A percentile compares a stretch with the other conserved stretches of the same genome.
Conservation (phyloP, 2,797 vertebrate genomes). For the Poecilia gillii region DNA sequence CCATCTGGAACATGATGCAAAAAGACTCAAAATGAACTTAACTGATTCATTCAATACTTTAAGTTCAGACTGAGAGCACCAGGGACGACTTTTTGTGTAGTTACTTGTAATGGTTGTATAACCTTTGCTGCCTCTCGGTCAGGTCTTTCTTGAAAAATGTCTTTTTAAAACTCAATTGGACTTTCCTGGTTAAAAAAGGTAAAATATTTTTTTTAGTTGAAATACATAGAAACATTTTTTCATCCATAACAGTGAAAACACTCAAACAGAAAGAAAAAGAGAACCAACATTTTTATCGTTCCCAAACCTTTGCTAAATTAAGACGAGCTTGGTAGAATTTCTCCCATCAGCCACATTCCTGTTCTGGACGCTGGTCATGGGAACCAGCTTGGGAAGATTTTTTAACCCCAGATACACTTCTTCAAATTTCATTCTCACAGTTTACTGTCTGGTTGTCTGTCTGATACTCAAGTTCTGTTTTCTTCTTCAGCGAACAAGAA, state of each 20-base stretch:
- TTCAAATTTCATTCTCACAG: not conserved
- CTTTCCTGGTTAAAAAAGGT: too few species aligned
- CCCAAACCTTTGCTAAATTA: conserved; percentile 38
- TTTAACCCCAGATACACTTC: conserved; percentile 3
- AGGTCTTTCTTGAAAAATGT: too few species aligned
- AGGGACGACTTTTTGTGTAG: too few species aligned
- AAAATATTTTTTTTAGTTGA: not conserved
- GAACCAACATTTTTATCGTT: conserved; percentile 28
- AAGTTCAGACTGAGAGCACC: too few species aligned
- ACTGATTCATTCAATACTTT: too few species aligned
- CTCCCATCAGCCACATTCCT: conserved; percentile 26
- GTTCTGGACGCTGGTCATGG: conserved; percentile 35
- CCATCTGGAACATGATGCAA: too few species aligned
- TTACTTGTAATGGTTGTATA: too few species aligned
- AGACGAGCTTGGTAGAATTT: conserved; percentile 33
- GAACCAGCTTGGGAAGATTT: conserved; percentile 42
- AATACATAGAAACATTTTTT: not conserved
- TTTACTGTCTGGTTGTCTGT: not conserved
- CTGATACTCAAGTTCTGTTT: not conserved
- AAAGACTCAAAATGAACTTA: too few species aligned
- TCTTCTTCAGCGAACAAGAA: not conserved
- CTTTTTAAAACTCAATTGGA: too few species aligned
- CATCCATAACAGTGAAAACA: not conserved
- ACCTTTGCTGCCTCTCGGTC: too few species aligned
- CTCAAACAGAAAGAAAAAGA: conserved; percentile 1